Conservation (phyloP, 2,113 vertebrate genomes). For the Gasterosteus nipponicus region DNA sequence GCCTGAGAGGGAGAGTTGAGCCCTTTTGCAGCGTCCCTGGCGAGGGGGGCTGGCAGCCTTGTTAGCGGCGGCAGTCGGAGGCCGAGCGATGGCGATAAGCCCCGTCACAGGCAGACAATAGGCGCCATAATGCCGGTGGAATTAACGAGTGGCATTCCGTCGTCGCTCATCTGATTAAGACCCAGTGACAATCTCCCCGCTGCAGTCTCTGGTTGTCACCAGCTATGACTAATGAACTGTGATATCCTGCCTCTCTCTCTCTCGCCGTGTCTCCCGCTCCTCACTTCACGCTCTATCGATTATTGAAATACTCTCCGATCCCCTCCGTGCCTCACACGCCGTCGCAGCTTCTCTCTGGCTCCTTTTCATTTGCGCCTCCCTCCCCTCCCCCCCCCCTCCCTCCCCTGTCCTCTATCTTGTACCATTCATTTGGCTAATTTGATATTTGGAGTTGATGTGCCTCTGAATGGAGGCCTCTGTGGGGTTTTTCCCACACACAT, state of each 20-base stretch:
- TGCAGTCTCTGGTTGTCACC: slow-evolving; percentile 70
- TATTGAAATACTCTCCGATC: slow-evolving; percentile 70
- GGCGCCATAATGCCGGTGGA: slow-evolving; percentile 60
- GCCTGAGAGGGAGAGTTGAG: slow-evolving; percentile 54
- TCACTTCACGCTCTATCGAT: slow-evolving; percentile 73
- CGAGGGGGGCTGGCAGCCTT: slow-evolving; percentile 65
- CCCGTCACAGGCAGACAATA: slow-evolving; percentile 68
- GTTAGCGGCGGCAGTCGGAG: slow-evolving; percentile 60
- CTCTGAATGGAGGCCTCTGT: slow-evolving; percentile 60
- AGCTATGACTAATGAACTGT: slow-evolving; percentile 75
- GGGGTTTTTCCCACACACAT: slow-evolving; percentile 44
- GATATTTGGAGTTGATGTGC: slow-evolving; percentile 75
- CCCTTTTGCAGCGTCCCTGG: slow-evolving; percentile 65
- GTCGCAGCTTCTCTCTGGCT: slow-evolving; percentile 18
- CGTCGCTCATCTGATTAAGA: slow-evolving; percentile 78
- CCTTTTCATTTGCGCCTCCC: slow-evolving; percentile 46
- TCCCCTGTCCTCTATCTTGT: slow-evolving; percentile 68
- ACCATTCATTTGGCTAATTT: slow-evolving; percentile 80
- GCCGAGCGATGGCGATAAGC: slow-evolving; percentile 66
- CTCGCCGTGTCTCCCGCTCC: slow-evolving; percentile 30
- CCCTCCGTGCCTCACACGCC: slow-evolving; percentile 53
- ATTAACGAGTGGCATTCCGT: slow-evolving; percentile 70
- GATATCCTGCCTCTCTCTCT: slow-evolving; percentile 56
- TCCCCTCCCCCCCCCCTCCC: slow-evolving; percentile 30
- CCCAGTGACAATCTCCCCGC: slow-evolving; percentile 71